Conservation (phyloP, 2,797 vertebrate species). For the Echeneis naucrates region DNA sequence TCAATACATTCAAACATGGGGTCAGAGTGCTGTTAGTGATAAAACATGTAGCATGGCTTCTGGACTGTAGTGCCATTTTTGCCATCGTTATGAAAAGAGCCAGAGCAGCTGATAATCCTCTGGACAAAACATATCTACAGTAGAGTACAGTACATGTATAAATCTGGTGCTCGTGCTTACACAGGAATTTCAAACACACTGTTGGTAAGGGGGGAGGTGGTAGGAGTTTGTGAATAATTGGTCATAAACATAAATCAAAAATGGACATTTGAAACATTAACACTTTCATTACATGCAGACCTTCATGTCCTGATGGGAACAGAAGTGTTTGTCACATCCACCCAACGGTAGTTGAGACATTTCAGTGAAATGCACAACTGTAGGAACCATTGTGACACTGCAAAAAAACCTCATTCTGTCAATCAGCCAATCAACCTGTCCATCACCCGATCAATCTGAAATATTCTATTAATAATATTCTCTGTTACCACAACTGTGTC, state of each 20-base stretch:
- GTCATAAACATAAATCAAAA: background rate
- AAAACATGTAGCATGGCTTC: constrained; percentile 53
- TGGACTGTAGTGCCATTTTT: constrained; percentile 46
- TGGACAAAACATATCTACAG: constrained; percentile 19
- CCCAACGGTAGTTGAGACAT: no score
- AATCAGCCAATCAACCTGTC: no score
- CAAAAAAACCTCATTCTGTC: no score
- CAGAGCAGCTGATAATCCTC: constrained; percentile 15
- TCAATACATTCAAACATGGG: constrained; percentile 54
- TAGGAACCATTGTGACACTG: no score
- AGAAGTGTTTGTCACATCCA: no score
- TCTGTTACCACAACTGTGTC: no score
- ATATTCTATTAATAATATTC: no score
- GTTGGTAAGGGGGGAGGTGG: background rate
- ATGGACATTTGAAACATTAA: no score
- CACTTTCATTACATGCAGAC: no score
- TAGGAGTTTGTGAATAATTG: background rate
- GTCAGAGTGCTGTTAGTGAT: constrained; percentile 42
- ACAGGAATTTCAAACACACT: background rate
- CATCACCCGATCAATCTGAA: no score
- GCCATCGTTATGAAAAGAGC: constrained; percentile 48
- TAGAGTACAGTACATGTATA: background rate
- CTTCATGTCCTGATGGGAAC: no score
- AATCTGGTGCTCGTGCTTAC: background rate
- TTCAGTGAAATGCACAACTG: no score